Evolutionary conservation across 2,888 invertebrate genomes (phyloP).

Genomic region (Ormia ochracea): DNA sequence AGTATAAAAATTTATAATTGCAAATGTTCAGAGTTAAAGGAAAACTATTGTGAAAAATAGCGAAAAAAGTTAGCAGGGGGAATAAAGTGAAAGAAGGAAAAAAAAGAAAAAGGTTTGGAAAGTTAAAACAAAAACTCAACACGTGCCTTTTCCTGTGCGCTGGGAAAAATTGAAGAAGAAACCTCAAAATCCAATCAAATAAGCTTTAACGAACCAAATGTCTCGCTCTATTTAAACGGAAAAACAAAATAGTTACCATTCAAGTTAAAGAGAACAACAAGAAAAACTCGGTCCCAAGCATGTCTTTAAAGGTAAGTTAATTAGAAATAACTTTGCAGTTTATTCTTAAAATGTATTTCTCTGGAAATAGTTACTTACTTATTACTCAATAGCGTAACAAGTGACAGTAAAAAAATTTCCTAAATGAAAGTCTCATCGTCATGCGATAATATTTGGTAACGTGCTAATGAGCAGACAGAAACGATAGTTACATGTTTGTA

Average conservation of each 20-base stretch:
- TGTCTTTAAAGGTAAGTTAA: conserved; percentile 54
- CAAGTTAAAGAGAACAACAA: conserved; percentile 1
- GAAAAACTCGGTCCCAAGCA: conserved; percentile 1
- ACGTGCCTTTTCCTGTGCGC: conserved; percentile 27
- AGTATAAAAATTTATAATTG: conserved; percentile 49
- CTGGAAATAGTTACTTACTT: not conserved
- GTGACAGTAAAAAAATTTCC: not conserved
- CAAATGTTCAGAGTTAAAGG: not conserved
- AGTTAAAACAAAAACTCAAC: conserved; percentile 22
- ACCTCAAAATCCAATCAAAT: not conserved
- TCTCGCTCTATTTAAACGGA: not conserved
- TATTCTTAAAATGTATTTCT: not conserved
- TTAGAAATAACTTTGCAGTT: not conserved
- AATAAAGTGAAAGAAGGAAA: not conserved
- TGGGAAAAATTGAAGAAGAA: not conserved
- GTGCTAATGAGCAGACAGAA: conserved; percentile 1
- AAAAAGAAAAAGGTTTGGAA: conserved; percentile 27
- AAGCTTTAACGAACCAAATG: conserved; percentile 2
- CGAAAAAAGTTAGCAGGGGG: not conserved
- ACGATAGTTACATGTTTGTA: not conserved
- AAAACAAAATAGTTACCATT: conserved; percentile 7
- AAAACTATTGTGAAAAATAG: not conserved
- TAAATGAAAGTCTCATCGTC: conserved; percentile 19
- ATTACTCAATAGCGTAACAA: not conserved
- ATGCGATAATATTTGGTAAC: conserved; percentile 33